phyloP scores from a whole-genome alignment of 1,140 invertebrate genomes.

The Tribolium castaneum region DNA sequence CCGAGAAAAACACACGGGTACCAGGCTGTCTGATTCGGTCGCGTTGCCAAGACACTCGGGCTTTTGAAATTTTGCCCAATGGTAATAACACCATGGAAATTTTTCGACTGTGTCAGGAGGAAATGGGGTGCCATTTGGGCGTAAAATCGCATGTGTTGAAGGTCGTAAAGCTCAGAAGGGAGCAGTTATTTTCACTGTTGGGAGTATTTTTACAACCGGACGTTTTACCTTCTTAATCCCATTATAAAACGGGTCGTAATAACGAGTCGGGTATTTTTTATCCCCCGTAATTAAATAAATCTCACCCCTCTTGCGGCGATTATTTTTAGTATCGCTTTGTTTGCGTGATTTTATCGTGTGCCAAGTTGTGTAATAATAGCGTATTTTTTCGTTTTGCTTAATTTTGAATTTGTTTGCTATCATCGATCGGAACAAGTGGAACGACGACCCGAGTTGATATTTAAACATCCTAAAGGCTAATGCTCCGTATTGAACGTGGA shows the following conservation, averaged over 20 bases:
- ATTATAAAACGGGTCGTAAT: neutral
- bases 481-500: neutral
- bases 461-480: conserved; percentile 12
- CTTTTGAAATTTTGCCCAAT: no score
- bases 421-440: neutral
- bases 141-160: no score
- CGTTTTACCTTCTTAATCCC: neutral
- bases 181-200: no score
- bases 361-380: neutral
- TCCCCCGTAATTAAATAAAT: no score
- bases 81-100: no score
- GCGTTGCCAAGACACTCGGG: neutral
- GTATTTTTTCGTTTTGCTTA: neutral
- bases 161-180: no score
- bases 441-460: conserved; percentile 23
- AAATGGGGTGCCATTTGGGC: no score
- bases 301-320: no score
- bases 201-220: neutral
- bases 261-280: neutral
- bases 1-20: conserved; percentile 11
- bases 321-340: no score
- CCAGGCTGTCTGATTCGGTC: conserved; percentile 17
- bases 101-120: no score
- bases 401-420: neutral
- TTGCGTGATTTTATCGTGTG: neutral